Evolutionary conservation across 2,113 vertebrate species (phyloP), one percentile per base, ranked within the genome.

Genomic region (Bubo scandiacus): DNA sequence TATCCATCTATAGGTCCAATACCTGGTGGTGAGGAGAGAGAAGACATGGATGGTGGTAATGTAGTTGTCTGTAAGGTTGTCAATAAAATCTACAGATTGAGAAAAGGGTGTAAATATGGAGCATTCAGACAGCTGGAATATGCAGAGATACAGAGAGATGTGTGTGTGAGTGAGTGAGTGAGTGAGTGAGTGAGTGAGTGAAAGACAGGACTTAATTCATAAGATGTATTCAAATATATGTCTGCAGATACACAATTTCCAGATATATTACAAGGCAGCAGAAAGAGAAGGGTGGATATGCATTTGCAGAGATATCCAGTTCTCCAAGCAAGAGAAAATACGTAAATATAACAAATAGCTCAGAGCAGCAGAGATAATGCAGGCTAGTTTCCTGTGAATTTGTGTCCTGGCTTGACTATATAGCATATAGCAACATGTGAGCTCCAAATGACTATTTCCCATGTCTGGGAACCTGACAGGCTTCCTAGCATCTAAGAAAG

Each of bases 211-310:
- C 57, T 75, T 89, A 47, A 74, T 94, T 91, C 34, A 40, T 85
- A 51, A 89, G 57, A 65, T 75, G 15, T 81, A 85, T 87, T 91
- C 65, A 92, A 84, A 95, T 78, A 49, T 40, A 84, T 52, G 52
- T 95, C 87, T 94, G 87, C 45, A 81, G 45, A 71, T 81, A 65
- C 65, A 68, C 57, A 58, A 65, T 81, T 94, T 92, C 77, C 77
- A 96, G 73, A 79, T 45, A 26, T 67, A 79, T 58, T 86, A 84
- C 57, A 59, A 79, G 54, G 54, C 38, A 2, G 1, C 20, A 79
- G 75, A 74, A 91, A 87, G 12, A 57, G 70, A 79, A 85, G 66
- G 36, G 19, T 85, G 73, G 57, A 32, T 93, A 49, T 51, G 36
- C 66, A 68, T 85, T 92, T 94, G 36, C 63, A 82, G 87, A 91